Base-by-base conservation (phyloP, 2,888 invertebrate species). In the Labia minor region DNA sequence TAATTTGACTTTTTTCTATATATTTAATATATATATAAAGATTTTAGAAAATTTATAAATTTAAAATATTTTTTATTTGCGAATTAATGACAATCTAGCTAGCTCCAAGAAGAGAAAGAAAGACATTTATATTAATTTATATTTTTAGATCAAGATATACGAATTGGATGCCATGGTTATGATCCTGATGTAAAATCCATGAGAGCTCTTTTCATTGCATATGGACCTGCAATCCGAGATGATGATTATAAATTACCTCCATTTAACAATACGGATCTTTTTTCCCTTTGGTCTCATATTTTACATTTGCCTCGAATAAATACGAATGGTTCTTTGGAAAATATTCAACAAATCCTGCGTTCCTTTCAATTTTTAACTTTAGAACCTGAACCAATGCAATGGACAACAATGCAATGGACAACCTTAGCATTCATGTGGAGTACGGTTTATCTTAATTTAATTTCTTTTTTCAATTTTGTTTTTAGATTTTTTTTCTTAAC, bases 251-350 rank as follows among this genome's bases (percentile, higher is more conserved):
- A 49, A 49, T 49, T 4, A 8, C 16, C 49, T 8, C 49, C 49
- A 8, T 49, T 49, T 49, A 49, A 49, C 14, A 49, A 49, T 16
- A 49, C 49, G 2, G 49, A 49, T 49, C 49, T 49, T 14, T 49
- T 49, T 49, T 49, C 49, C 14, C 49, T 49, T 49, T 49, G 49
- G 49, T 49, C 49, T 49, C 49, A 49, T 49, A 49, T 49, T 49
- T 16, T 49, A 16, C 6, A 16, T 49, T 49, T 49, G 14, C 49
- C 49, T 49, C 49, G 14, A 49, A 11, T 49, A 11, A 4, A 4
- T 14, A 49, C 49, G 3, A 49, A 49, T 49, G 49, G 49, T n/a
- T 49, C 49, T 49, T 49, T 49, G n/a, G 49, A 49, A 4, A 49
- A 49, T 14, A 16, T 49, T 16, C 49, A 14, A 4, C 3, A 10